Evolutionary conservation across 2,888 invertebrate species (phyloP).

Genomic region (Sympetrum striolatum): DNA sequence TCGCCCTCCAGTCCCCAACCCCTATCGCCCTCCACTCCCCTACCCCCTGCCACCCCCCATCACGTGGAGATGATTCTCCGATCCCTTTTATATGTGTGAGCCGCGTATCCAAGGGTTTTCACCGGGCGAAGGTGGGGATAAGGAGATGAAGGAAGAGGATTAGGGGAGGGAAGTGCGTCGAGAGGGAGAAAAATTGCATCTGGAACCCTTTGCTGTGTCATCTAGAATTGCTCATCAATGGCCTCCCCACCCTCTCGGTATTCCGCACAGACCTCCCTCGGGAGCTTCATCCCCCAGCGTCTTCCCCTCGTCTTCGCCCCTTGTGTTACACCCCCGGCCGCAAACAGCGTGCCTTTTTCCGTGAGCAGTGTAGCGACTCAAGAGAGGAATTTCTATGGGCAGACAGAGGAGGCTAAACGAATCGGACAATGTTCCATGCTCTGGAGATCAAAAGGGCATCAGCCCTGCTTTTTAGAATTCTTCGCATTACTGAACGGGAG

Average conservation of each 20-base stretch:
- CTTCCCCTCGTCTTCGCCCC: not conserved
- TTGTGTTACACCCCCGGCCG: not conserved
- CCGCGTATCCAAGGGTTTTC: not conserved
- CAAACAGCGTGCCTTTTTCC: not conserved
- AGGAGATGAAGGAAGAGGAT: not conserved
- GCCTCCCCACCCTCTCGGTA: not conserved
- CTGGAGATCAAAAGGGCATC: too few relatives aligned
- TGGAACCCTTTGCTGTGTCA: slow-evolving; percentile 26
- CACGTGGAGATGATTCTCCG: not conserved
- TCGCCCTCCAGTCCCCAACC: too few relatives aligned
- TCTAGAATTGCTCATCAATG: slow-evolving; percentile 27
- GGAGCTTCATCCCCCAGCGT: not conserved
- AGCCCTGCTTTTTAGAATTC: too few relatives aligned
- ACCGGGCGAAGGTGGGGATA: not conserved
- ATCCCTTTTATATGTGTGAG: not conserved
- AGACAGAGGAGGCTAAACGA: not conserved
- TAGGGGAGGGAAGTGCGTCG: not conserved
- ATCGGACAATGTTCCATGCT: too few relatives aligned
- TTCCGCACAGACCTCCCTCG: not conserved
- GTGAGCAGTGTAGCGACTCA: not conserved
- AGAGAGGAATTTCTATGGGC: not conserved
- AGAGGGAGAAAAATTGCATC: slow-evolving; percentile 3
- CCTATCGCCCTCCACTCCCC: too few relatives aligned
- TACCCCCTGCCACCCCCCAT: not conserved
- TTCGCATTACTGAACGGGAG: too few relatives aligned